Evolutionary conservation across 2,113 vertebrate species (phyloP).

Genomic region (Zootoca vivipara): DNA sequence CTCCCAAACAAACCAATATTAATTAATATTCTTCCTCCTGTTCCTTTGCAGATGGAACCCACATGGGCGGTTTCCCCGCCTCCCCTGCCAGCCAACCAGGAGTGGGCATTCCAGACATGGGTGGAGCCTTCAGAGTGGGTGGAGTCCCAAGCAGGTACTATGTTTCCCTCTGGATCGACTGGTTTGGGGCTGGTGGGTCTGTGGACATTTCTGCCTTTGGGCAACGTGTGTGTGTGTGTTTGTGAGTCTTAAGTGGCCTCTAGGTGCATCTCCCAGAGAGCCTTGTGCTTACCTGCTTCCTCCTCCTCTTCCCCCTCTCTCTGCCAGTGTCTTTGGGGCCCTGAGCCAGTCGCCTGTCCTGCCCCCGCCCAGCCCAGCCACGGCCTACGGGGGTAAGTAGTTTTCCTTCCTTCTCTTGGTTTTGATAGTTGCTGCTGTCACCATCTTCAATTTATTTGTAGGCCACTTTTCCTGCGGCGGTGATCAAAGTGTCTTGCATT

Average conservation of each 20-base stretch:
- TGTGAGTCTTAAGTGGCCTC: too few relatives aligned
- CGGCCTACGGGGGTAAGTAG: conserved; percentile 65
- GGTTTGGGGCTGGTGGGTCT: neutral
- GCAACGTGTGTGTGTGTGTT: neutral
- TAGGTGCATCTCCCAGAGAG: too few relatives aligned
- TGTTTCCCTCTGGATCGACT: neutral
- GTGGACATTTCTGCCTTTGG: neutral
- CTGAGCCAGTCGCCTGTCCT: conserved; percentile 43
- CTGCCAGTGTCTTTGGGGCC: conserved; percentile 61
- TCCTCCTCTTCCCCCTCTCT: neutral
- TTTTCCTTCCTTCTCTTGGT: rapidly evolving
- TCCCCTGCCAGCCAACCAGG: conserved; percentile 52
- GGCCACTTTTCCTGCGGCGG: too few relatives aligned
- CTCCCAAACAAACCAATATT: too few relatives aligned
- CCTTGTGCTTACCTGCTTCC: too few relatives aligned
- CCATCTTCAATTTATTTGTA: too few relatives aligned
- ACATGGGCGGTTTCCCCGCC: conserved; percentile 45
- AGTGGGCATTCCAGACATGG: conserved; percentile 76
- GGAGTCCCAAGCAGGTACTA: conserved; percentile 58
- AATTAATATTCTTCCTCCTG: neutral
- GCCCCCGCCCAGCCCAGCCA: conserved; percentile 36
- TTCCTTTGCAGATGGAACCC: conserved; percentile 49
- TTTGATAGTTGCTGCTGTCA: rapidly evolving
- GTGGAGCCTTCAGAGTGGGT: conserved; percentile 35
- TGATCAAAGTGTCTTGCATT: too few relatives aligned